These are phyloP conservation scores for Karalla daura DNA, from an alignment of 2,797 vertebrate genomes.

Conservation along the genomic window DNA sequence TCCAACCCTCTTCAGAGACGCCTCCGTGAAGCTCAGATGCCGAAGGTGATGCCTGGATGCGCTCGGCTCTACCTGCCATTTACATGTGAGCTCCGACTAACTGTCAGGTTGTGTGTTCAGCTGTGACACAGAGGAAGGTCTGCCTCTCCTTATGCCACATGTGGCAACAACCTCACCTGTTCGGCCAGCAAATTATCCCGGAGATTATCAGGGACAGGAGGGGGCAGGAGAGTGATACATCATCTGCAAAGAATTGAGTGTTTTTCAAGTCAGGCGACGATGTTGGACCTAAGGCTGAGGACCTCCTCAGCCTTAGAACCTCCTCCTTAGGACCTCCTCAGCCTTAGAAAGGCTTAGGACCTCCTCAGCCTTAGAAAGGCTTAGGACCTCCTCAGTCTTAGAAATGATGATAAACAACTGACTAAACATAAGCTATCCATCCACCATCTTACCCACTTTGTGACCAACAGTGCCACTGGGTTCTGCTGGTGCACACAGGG, in stretches of 20 bases:
- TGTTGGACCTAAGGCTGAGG: too few species aligned
- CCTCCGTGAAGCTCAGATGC: constrained; percentile 36
- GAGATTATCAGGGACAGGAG: background rate
- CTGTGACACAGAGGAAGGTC: constrained; percentile 25
- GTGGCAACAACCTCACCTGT: constrained; percentile 12
- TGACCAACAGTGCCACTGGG: too few species aligned
- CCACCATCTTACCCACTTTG: too few species aligned
- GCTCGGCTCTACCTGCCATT: constrained; percentile 22
- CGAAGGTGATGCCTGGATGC: constrained; percentile 34
- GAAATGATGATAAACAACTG: too few species aligned
- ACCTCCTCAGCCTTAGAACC: too few species aligned
- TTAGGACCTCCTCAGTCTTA: too few species aligned
- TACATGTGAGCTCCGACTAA: constrained; percentile 42
- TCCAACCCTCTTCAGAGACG: constrained; percentile 34
- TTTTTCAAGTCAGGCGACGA: too few species aligned
- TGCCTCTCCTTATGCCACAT: constrained; percentile 25
- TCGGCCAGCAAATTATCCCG: constrained; percentile 20
- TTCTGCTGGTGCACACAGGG: too few species aligned
- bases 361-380: too few species aligned
- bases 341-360: too few species aligned
- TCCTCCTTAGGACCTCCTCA: too few species aligned
- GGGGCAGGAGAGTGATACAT: background rate
- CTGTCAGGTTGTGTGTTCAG: constrained; percentile 26
- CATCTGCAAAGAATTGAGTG: constrained; percentile 5
- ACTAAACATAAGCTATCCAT: too few species aligned